Conservation (phyloP, 2,797 vertebrate species). For the Oryzias sinensis region DNA sequence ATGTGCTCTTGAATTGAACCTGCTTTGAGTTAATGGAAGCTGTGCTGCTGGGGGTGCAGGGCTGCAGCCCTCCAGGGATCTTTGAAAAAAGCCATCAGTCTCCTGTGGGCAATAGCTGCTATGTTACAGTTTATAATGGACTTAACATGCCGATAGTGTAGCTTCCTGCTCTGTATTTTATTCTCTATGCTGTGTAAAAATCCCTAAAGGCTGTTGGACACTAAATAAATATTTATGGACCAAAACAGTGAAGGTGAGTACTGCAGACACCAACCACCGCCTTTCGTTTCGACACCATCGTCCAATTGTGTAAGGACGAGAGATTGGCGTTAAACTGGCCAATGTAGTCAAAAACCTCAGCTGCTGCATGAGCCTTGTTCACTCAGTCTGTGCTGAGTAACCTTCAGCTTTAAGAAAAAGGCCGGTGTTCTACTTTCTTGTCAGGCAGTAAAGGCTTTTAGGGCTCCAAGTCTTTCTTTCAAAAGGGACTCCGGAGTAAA, state of each 20-base stretch:
- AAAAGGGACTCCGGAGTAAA: too few relatives aligned
- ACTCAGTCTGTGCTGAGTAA: background rate
- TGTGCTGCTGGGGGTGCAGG: constrained; percentile 47
- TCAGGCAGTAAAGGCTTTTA: too few relatives aligned
- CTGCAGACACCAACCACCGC: constrained; percentile 9
- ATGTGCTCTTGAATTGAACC: constrained; percentile 64
- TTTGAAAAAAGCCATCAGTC: constrained; percentile 71
- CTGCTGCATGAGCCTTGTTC: constrained; percentile 9
- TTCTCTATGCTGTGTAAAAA: constrained; percentile 43
- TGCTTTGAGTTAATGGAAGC: constrained; percentile 61
- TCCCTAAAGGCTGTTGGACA: constrained; percentile 52
- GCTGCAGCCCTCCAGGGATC: constrained; percentile 61
- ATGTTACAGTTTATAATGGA: constrained; percentile 60
- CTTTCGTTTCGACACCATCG: constrained; percentile 9
- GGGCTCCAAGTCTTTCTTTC: too few relatives aligned
- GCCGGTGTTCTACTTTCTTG: too few relatives aligned
- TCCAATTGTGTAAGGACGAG: constrained; percentile 3
- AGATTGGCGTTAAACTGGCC: constrained; percentile 1
- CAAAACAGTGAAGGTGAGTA: constrained; percentile 20
- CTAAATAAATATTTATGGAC: constrained; percentile 61
- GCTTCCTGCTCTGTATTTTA: constrained; percentile 49
- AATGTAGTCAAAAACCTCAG: constrained; percentile 25
- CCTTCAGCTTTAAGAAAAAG: background rate
- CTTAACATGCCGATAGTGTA: constrained; percentile 50
- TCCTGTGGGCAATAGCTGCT: constrained; percentile 62